Conservation (phyloP, 2,113 vertebrate species). For the Panthera tigris region DNA sequence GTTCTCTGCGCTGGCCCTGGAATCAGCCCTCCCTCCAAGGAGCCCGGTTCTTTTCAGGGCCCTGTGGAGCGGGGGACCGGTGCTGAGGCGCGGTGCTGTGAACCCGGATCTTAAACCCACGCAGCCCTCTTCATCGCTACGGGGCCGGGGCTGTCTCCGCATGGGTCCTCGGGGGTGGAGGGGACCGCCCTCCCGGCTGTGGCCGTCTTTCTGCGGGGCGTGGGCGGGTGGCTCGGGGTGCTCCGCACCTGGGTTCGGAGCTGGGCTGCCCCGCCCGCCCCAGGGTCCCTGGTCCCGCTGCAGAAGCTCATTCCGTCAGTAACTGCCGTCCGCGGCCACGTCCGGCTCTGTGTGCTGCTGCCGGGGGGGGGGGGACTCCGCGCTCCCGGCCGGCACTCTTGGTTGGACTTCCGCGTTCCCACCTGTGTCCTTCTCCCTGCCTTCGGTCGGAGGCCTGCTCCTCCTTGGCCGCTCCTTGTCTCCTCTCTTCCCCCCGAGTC, state of each 20-base stretch:
- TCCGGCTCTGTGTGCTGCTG: not conserved
- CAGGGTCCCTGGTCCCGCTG: not conserved
- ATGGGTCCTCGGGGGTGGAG: not conserved
- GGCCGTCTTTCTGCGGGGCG: accelerated
- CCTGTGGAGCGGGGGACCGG: accelerated
- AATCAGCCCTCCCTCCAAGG: not conserved
- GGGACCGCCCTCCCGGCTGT: not conserved
- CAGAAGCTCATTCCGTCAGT: not conserved
- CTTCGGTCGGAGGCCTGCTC: not conserved
- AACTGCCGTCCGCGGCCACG: not conserved
- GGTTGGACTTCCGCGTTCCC: not conserved
- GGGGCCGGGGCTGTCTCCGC: not conserved
- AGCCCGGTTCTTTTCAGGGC: not conserved
- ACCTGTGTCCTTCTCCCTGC: not conserved
- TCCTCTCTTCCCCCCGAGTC: not conserved
- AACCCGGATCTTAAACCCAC: not conserved
- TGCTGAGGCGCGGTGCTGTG: accelerated
- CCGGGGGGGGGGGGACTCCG: not conserved
- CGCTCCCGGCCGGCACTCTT: accelerated
- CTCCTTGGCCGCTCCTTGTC: not conserved
- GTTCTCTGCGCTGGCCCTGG: not conserved
- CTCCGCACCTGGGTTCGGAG: not conserved
- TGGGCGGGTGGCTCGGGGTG: not conserved
- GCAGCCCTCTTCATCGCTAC: not conserved
- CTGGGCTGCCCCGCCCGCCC: accelerated